A percentile compares a stretch with the other conserved stretches of the same genome.
phyloP scores from a whole-genome alignment of 2,797 vertebrate genomes.

The Podarcis lilfordi region DNA sequence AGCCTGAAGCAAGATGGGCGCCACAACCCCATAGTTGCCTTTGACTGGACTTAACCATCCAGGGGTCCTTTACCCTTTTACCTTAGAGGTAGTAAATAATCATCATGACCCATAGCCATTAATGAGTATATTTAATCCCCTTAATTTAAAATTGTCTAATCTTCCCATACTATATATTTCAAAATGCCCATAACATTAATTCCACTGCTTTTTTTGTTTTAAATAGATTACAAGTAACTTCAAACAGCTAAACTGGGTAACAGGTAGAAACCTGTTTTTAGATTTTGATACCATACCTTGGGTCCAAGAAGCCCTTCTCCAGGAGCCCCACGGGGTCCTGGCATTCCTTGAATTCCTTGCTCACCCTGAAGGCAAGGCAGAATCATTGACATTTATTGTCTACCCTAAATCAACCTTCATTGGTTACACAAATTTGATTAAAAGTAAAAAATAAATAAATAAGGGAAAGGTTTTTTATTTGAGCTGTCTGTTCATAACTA shows the following conservation, averaged over 20 bases:
- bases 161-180: not conserved
- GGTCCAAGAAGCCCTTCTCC: conserved; percentile 88
- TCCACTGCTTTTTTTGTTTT: not conserved
- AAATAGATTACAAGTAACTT: conserved; percentile 8
- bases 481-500: conserved; percentile 31
- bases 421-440: conserved; percentile 15
- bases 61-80: too few species aligned
- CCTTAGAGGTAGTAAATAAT: too few species aligned
- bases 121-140: not conserved
- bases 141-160: not conserved
- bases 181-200: not conserved
- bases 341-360: conserved; percentile 87
- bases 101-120: too few species aligned
- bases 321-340: conserved; percentile 86
- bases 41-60: too few species aligned
- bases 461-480: not conserved
- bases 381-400: conserved; percentile 41
- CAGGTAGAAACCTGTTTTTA: conserved; percentile 16
- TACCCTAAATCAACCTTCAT: conserved; percentile 22
- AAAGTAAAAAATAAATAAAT: not conserved
- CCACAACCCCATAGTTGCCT: too few species aligned
- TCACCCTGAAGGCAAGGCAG: conserved; percentile 82
- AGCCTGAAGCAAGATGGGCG: too few species aligned
- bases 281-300: conserved; percentile 79
- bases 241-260: not conserved